phyloP scores from a whole-genome alignment of 2,797 vertebrate genomes.

The Garrulus glandarius region DNA sequence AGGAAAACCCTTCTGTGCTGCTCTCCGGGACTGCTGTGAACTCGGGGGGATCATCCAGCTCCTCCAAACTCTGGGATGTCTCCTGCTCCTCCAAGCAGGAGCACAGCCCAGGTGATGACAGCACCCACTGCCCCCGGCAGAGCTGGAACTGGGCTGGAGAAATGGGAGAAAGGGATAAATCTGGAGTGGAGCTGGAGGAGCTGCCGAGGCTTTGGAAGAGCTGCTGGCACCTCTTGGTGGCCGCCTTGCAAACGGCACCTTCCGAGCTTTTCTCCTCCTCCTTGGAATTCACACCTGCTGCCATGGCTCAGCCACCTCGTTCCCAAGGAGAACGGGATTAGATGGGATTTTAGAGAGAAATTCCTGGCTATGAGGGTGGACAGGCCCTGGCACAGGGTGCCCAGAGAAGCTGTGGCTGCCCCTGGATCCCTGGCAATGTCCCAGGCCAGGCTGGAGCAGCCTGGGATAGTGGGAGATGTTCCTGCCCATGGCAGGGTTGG shows the following conservation, averaged over 20 bases:
- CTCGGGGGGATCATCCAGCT: background rate
- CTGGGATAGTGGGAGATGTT: rapidly evolving
- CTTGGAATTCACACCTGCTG: rapidly evolving
- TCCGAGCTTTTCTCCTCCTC: background rate
- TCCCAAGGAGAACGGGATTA: background rate
- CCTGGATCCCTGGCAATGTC: background rate
- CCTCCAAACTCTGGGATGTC: rapidly evolving
- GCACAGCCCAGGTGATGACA: background rate
- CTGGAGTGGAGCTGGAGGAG: background rate
- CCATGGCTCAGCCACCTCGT: rapidly evolving
- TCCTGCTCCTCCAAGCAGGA: background rate
- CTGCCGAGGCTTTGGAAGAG: background rate
- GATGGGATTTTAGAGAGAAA: background rate
- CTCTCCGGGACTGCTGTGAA: background rate
- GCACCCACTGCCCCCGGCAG: background rate
- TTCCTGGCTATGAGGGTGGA: background rate
- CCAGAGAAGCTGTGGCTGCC: background rate
- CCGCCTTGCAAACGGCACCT: background rate
- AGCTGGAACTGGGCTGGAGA: background rate
- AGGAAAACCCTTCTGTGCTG: background rate
- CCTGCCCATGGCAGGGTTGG: background rate
- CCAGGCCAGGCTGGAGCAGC: background rate
- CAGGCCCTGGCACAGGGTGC: background rate
- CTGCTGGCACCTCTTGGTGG: background rate
- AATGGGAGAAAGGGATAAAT: background rate